These are phyloP conservation scores for Microhierax caerulescens DNA, from an alignment of 2,797 vertebrate species.

Conservation along the genomic window DNA sequence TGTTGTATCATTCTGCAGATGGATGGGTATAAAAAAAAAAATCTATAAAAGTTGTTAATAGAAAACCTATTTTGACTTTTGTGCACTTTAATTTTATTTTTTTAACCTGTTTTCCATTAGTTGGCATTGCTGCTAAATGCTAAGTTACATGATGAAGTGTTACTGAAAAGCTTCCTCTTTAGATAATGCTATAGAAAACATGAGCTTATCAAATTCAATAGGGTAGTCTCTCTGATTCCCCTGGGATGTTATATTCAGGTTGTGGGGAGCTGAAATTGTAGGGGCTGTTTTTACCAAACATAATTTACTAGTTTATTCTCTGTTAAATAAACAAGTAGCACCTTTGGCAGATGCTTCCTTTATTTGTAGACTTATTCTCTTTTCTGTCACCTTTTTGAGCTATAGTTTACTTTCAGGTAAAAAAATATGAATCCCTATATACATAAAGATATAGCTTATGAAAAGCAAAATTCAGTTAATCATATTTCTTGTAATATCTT, in stretches of 20 bases:
- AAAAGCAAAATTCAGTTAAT: neutral
- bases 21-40: neutral
- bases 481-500: neutral
- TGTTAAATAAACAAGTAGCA: neutral
- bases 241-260: neutral
- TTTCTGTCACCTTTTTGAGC: neutral
- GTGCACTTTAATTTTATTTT: neutral
- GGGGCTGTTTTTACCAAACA: neutral
- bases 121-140: neutral
- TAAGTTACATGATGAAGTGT: neutral
- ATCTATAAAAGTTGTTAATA: neutral
- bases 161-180: neutral
- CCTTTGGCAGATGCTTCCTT: neutral
- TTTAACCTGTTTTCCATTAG: neutral
- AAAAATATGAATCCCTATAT: slow-evolving; percentile 20
- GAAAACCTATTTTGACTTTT: neutral
- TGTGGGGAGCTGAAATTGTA: neutral
- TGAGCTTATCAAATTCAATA: neutral
- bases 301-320: neutral
- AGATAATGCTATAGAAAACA: neutral
- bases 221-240: neutral
- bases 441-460: neutral
- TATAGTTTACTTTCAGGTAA: neutral
- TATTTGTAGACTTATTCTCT: neutral
- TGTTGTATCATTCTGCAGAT: neutral